A percentile compares a stretch with the other conserved stretches of the same genome.
phyloP scores from a whole-genome alignment of 2,113 vertebrate genomes.

The Aramus guarauna region DNA sequence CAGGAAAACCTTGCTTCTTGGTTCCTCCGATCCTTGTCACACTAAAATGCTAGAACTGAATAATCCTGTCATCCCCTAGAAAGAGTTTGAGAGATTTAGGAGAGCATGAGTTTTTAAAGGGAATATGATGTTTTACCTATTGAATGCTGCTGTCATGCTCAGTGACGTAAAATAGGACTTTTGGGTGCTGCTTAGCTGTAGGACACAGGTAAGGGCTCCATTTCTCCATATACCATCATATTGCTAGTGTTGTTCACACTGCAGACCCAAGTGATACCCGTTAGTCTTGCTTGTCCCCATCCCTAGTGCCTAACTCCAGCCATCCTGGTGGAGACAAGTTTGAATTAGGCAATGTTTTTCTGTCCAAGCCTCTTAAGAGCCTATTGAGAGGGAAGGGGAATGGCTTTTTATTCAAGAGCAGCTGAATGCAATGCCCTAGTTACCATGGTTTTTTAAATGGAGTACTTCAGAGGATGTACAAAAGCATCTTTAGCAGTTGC shows the following conservation, averaged over 20 bases:
- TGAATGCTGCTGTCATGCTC: fast-evolving
- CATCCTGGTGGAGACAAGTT: neutral
- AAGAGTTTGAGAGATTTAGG: neutral
- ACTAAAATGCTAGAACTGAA: neutral
- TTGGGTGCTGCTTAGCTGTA: neutral
- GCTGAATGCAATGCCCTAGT: neutral
- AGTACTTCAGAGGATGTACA: conserved; percentile 19
- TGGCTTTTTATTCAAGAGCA: neutral
- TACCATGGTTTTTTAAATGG: conserved; percentile 8
- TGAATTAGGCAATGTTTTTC: neutral
- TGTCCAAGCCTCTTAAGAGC: neutral
- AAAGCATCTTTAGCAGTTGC: conserved; percentile 46
- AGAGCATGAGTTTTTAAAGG: neutral
- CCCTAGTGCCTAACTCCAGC: neutral
- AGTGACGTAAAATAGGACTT: neutral
- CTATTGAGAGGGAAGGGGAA: neutral
- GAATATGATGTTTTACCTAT: neutral
- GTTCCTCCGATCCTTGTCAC: neutral
- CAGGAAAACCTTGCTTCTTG: neutral
- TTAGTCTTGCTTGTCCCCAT: neutral
- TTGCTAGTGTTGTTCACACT: neutral
- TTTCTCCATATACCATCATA: neutral
- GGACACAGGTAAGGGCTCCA: neutral
- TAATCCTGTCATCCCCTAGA: neutral
- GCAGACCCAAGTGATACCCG: neutral